phyloP scores from a whole-genome alignment of 2,888 invertebrate genomes.

The Stenoptilia bipunctidactyla region DNA sequence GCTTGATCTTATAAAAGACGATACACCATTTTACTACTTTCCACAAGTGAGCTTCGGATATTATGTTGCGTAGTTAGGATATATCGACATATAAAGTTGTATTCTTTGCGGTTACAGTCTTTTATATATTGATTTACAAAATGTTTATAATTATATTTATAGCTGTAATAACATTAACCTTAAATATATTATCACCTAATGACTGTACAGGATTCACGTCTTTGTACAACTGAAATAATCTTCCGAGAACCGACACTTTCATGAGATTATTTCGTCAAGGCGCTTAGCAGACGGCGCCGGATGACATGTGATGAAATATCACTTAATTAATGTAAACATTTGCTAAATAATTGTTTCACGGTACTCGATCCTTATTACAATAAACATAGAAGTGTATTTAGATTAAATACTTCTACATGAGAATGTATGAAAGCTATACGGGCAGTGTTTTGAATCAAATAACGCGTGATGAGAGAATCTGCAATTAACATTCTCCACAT shows the following conservation, averaged over 20 bases:
- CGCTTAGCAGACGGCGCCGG: conserved; percentile 52
- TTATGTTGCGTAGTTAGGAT: conserved; percentile 2
- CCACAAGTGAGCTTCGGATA: neutral
- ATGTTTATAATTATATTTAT: too few species aligned
- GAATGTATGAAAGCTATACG: conserved; percentile 21
- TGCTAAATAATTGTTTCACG: conserved; percentile 13
- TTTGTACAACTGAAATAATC: conserved; percentile 27
- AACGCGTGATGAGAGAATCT: conserved; percentile 35
- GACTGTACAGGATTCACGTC: neutral
- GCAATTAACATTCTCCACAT: conserved; percentile 48
- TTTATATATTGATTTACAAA: too few species aligned
- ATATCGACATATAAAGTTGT: neutral
- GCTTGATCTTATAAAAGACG: conserved; percentile 23
- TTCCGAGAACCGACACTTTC: conserved; percentile 34
- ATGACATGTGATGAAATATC: conserved; percentile 50
- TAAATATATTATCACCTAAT: neutral
- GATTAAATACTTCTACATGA: neutral
- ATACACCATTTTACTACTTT: conserved; percentile 11
- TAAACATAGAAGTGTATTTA: conserved; percentile 3
- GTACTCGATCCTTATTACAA: conserved; percentile 1
- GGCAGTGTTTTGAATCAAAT: conserved; percentile 43
- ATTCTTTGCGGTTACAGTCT: too few species aligned
- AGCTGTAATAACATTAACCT: too few species aligned
- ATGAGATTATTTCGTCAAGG: conserved; percentile 46
- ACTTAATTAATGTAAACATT: conserved; percentile 52